Percentiles rank a stretch among this genome's conserved stretches.
These are phyloP conservation scores for Camponotus pennsylvanicus DNA, from an alignment of 1,140 invertebrate genomes.

Conservation along the genomic window DNA sequence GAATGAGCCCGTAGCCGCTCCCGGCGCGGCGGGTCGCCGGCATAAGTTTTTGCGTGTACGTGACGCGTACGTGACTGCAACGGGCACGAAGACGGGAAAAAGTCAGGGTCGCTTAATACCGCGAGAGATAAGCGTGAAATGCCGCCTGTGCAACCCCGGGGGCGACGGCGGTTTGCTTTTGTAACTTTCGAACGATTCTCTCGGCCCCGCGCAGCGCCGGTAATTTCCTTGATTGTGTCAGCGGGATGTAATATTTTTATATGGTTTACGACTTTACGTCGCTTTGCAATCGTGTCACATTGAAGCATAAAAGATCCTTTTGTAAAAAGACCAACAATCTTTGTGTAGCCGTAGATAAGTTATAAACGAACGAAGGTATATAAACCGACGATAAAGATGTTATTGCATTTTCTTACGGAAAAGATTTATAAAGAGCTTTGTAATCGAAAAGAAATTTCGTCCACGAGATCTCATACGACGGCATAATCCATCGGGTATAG, in stretches of 20 bases:
- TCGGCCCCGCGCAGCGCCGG: not conserved
- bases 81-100: slow-evolving; percentile 41
- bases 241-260: slow-evolving; percentile 32
- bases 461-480: not conserved
- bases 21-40: not conserved
- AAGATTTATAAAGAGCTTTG: slow-evolving; percentile 6
- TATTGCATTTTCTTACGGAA: not conserved
- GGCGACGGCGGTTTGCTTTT: slow-evolving; percentile 46
- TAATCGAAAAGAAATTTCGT: not conserved
- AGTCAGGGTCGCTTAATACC: slow-evolving; percentile 52
- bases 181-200: slow-evolving; percentile 39
- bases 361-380: slow-evolving; percentile 9
- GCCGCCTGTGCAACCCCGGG: not conserved
- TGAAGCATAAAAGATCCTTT: not conserved
- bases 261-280: not conserved
- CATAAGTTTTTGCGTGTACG: slow-evolving; percentile 65
- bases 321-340: not conserved
- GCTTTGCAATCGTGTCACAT: not conserved
- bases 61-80: slow-evolving; percentile 61
- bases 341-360: not conserved
- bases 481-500: not conserved
- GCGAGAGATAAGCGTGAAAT: slow-evolving; percentile 53
- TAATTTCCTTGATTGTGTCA: slow-evolving; percentile 53
- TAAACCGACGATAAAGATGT: slow-evolving; percentile 7
- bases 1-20: slow-evolving; percentile 46